These are phyloP conservation scores for Falco concolor DNA, from an alignment of 2,797 vertebrate genomes.

Conservation along the genomic window DNA sequence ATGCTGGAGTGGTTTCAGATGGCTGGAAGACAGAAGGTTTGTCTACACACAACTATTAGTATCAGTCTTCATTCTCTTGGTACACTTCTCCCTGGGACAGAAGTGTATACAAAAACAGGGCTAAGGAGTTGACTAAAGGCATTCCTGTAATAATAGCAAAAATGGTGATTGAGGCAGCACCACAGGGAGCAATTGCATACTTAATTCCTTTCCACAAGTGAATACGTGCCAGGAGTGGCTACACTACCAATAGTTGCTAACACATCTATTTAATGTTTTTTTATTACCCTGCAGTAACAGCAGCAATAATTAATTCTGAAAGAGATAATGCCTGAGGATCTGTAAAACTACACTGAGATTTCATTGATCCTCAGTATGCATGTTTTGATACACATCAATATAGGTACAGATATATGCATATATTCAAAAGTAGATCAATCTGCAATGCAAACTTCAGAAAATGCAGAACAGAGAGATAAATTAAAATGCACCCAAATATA, in stretches of 20 bases:
- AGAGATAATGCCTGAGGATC: neutral
- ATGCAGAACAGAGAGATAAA: neutral
- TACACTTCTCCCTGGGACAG: neutral
- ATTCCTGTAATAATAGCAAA: neutral
- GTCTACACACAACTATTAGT: neutral
- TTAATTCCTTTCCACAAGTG: neutral
- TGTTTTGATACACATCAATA: neutral
- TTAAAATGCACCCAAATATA: conserved; percentile 7
- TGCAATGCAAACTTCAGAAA: conserved; percentile 3
- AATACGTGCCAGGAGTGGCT: neutral
- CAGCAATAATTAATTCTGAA: conserved; percentile 4
- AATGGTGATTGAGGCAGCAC: neutral
- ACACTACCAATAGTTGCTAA: neutral
- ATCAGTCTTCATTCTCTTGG: neutral
- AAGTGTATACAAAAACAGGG: neutral
- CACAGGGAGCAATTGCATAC: neutral
- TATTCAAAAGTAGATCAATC: neutral
- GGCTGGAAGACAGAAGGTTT: neutral
- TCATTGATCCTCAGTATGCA: neutral
- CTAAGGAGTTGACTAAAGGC: neutral
- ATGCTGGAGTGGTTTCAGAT: neutral
- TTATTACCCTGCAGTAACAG: neutral
- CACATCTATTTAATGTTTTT: neutral
- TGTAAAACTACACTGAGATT: neutral
- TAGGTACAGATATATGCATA: neutral